Evolutionary conservation across 2,113 vertebrate genomes (phyloP).

Genomic region (Petroica traversi): DNA sequence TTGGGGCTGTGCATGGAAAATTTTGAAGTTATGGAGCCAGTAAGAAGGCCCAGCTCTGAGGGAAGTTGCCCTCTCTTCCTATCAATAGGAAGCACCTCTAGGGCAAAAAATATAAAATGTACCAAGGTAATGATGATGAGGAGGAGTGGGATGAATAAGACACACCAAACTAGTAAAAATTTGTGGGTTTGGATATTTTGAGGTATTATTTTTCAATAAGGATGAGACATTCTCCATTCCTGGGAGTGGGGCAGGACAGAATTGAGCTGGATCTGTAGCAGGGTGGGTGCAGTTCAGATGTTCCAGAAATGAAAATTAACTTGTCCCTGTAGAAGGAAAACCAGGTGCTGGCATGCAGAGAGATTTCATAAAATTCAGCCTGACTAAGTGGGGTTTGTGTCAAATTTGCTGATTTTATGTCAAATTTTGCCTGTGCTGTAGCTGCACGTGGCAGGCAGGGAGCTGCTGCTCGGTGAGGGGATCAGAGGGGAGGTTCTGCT

Average conservation of each 20-base stretch:
- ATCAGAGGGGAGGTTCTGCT: neutral
- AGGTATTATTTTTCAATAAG: neutral
- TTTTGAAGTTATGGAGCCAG: neutral
- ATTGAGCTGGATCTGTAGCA: accelerated
- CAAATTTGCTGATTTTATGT: neutral
- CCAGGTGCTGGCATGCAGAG: neutral
- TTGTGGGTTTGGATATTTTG: neutral
- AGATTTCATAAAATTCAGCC: neutral
- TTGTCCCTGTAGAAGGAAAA: neutral
- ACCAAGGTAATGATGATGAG: neutral
- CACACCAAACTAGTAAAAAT: neutral
- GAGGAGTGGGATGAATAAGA: neutral
- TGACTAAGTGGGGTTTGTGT: neutral
- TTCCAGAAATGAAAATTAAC: neutral
- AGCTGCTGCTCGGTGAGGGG: neutral
- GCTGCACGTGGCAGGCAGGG: accelerated
- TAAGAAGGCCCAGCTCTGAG: neutral
- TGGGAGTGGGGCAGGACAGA: neutral
- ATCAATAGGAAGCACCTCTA: neutral
- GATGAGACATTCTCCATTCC: neutral
- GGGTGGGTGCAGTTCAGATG: accelerated
- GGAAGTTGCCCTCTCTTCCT: neutral
- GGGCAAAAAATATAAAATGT: neutral
- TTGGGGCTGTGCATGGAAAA: neutral
- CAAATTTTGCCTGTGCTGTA: neutral